Conservation (phyloP, 2,888 invertebrate species). For the Dendrolimus pini region DNA sequence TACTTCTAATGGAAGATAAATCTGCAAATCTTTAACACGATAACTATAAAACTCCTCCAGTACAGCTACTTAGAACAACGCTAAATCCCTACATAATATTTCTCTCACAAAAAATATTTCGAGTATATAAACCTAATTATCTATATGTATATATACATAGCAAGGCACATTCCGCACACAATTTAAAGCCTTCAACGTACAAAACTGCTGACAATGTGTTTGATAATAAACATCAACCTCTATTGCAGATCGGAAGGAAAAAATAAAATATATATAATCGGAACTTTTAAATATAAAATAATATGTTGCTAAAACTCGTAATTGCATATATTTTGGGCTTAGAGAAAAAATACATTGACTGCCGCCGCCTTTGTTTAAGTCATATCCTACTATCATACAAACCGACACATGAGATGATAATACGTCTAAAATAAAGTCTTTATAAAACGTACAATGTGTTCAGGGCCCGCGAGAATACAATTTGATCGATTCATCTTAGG, state of each 20-base stretch:
- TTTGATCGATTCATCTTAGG: too few species aligned
- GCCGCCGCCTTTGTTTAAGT: too few species aligned
- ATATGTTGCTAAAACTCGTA: too few species aligned
- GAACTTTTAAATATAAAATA: too few species aligned
- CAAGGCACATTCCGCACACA: slow-evolving; percentile 78
- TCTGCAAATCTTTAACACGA: slow-evolving; percentile 74
- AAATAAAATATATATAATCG: slow-evolving; percentile 17
- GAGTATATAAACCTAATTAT: slow-evolving; percentile 73
- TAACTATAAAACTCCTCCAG: slow-evolving; percentile 58
- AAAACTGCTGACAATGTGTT: slow-evolving; percentile 61
- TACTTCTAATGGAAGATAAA: slow-evolving; percentile 74
- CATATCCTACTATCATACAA: too few species aligned
- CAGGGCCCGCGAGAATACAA: too few species aligned
- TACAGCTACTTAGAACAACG: slow-evolving; percentile 62
- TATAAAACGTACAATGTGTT: too few species aligned
- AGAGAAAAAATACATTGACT: too few species aligned
- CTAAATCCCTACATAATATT: slow-evolving; percentile 64
- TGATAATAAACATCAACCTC: slow-evolving; percentile 63
- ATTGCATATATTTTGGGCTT: too few species aligned
- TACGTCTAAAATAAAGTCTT: too few species aligned
- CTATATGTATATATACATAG: slow-evolving; percentile 62
- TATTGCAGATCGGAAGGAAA: slow-evolving; percentile 40
- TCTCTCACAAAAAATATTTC: slow-evolving; percentile 72
- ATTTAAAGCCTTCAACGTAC: slow-evolving; percentile 63
- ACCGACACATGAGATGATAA: too few species aligned